Conservation (phyloP, 2,888 invertebrate genomes). For the Lasioglossum marginatum region DNA sequence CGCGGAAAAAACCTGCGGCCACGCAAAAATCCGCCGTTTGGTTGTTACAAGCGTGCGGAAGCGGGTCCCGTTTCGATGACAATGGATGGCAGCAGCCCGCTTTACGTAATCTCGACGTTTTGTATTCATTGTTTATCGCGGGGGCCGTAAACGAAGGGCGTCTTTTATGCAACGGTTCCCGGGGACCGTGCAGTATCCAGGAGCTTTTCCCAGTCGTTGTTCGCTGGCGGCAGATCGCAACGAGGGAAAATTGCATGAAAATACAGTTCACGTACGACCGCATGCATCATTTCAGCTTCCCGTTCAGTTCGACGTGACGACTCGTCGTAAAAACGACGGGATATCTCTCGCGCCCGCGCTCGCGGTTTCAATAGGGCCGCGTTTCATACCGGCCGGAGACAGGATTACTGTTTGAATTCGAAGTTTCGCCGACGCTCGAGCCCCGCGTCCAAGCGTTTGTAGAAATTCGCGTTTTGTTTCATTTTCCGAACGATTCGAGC, state of each 20-base stretch:
- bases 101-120: slow-evolving; percentile 13
- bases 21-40: not conserved
- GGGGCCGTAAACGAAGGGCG: slow-evolving; percentile 9
- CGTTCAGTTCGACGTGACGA: slow-evolving; percentile 15
- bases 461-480: not conserved
- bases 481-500: not conserved
- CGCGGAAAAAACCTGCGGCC: not conserved
- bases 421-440: not conserved
- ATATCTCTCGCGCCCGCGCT: not conserved
- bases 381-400: not conserved
- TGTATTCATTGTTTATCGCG: slow-evolving; percentile 18
- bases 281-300: slow-evolving; percentile 47
- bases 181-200: not conserved
- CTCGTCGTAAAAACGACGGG: slow-evolving; percentile 35
- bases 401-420: slow-evolving; percentile 3
- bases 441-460: not conserved
- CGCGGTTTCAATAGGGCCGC: not conserved
- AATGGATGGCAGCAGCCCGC: not conserved
- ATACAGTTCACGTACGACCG: slow-evolving; percentile 45
- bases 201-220: not conserved
- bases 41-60: not conserved
- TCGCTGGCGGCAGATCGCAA: not conserved
- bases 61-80: not conserved
- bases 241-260: slow-evolving; percentile 13
- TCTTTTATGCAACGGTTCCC: slow-evolving; percentile 15